A percentile compares a stretch with the other conserved stretches of the same genome.
These are phyloP conservation scores for Eumeta japonica DNA, from an alignment of 1,140 invertebrate genomes.

Conservation along the genomic window DNA sequence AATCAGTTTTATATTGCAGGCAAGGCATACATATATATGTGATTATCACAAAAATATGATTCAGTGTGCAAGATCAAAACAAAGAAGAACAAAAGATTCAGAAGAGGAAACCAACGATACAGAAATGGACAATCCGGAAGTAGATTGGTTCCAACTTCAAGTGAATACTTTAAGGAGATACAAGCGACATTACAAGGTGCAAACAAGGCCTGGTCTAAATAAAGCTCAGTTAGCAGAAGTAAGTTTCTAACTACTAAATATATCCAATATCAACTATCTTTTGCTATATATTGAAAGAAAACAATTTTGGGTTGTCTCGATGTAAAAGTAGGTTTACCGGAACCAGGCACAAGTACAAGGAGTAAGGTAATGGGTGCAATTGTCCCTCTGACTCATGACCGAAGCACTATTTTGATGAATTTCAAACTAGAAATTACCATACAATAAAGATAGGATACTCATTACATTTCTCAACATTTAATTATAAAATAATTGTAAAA, in stretches of 20 bases:
- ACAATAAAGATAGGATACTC: too few relatives aligned
- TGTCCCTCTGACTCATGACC: too few relatives aligned
- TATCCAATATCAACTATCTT: not conserved
- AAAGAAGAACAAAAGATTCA: slow-evolving; percentile 83
- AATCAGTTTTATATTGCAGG: slow-evolving; percentile 61
- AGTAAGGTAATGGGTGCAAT: too few relatives aligned
- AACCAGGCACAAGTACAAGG: too few relatives aligned
- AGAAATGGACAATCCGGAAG: slow-evolving; percentile 85
- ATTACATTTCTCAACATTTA: too few relatives aligned
- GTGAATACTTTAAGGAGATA: slow-evolving; percentile 90
- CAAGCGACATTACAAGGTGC: slow-evolving; percentile 90
- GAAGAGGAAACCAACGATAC: slow-evolving; percentile 89
- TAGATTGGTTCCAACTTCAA: slow-evolving; percentile 90
- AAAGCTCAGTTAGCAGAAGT: slow-evolving; percentile 95
- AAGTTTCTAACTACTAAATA: slow-evolving; percentile 52
- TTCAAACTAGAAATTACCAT: too few relatives aligned
- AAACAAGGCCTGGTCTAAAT: slow-evolving; percentile 85
- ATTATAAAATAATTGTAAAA: too few relatives aligned
- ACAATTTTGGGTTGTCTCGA: too few relatives aligned
- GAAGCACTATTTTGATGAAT: too few relatives aligned
- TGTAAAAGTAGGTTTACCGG: too few relatives aligned
- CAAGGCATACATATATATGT: slow-evolving; percentile 94
- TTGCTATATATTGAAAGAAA: too few relatives aligned
- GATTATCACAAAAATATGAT: slow-evolving; percentile 95
- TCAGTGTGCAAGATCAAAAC: slow-evolving; percentile 84